A percentile compares a stretch with the other conserved stretches of the same genome.
These are phyloP conservation scores for Ophraella communa DNA, from an alignment of 2,888 invertebrate genomes.

Conservation along the genomic window DNA sequence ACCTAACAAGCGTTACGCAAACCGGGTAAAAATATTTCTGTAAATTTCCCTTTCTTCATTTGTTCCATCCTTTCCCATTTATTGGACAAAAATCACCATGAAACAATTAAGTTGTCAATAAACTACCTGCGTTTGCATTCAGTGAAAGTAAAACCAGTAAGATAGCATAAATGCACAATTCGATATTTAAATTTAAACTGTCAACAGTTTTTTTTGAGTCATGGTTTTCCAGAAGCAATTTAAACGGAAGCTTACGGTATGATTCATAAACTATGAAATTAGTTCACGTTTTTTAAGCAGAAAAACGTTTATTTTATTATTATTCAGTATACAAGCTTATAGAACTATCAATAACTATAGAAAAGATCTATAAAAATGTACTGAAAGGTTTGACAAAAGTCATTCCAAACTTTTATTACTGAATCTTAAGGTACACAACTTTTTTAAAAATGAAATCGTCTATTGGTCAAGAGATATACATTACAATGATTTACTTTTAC, in stretches of 20 bases:
- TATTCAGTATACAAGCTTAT: no score
- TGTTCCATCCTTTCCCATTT: not conserved
- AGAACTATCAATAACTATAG: no score
- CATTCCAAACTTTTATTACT: no score
- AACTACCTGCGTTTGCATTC: not conserved
- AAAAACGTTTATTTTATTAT: no score
- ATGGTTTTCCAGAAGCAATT: not conserved
- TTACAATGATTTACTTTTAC: no score
- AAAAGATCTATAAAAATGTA: no score
- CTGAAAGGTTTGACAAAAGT: no score
- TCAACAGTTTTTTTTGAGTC: not conserved
- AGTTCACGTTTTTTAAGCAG: not conserved
- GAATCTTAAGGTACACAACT: no score
- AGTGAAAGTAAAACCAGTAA: constrained; percentile 1
- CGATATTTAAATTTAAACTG: not conserved
- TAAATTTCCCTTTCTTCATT: not conserved
- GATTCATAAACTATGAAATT: not conserved
- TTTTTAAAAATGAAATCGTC: no score
- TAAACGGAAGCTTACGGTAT: not conserved
- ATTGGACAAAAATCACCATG: not conserved
- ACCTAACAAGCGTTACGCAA: constrained; percentile 20
- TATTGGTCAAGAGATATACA: no score
- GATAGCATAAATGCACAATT: not conserved
- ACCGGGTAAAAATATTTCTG: constrained; percentile 5
- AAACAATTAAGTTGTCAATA: not conserved